Evolutionary conservation across 2,888 invertebrate species (phyloP).

Genomic region (Plagiodera versicolora): DNA sequence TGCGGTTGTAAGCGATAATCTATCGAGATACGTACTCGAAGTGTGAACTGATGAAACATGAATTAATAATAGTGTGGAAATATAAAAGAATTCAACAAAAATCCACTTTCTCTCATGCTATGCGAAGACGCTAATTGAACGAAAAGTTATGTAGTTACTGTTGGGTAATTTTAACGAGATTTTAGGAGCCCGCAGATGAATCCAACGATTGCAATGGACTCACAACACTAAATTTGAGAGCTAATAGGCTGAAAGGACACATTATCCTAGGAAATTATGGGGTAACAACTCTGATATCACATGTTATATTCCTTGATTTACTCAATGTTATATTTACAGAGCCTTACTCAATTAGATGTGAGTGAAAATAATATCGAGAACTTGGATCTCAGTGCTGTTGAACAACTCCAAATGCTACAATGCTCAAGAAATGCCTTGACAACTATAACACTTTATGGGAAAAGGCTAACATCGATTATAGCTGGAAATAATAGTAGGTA

Average conservation of each 20-base stretch:
- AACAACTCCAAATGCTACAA: slow-evolving; percentile 73
- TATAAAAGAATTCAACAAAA: background rate
- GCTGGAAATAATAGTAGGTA: slow-evolving; percentile 82
- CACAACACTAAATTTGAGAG: slow-evolving; percentile 73
- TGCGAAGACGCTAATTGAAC: background rate
- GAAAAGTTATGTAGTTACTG: background rate
- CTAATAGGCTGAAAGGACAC: slow-evolving; percentile 79
- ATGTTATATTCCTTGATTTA: slow-evolving; percentile 1
- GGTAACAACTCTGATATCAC: slow-evolving; percentile 60
- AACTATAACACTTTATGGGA: slow-evolving; percentile 78
- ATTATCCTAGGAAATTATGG: slow-evolving; percentile 85
- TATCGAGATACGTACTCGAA: background rate
- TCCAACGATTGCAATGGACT: slow-evolving; percentile 57
- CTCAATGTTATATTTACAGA: slow-evolving; percentile 57
- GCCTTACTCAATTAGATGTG: slow-evolving; percentile 78
- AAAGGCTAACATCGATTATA: slow-evolving; percentile 70
- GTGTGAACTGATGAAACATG: background rate
- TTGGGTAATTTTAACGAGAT: background rate
- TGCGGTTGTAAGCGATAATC: no score
- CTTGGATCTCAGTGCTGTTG: slow-evolving; percentile 77
- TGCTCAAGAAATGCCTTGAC: slow-evolving; percentile 75
- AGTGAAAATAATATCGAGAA: slow-evolving; percentile 84
- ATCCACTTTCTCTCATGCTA: background rate
- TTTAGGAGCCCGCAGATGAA: slow-evolving; percentile 49
- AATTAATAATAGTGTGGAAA: background rate